Evolutionary conservation across 2,888 invertebrate genomes (phyloP).

Genomic region (Aporophyla lueneburgensis): DNA sequence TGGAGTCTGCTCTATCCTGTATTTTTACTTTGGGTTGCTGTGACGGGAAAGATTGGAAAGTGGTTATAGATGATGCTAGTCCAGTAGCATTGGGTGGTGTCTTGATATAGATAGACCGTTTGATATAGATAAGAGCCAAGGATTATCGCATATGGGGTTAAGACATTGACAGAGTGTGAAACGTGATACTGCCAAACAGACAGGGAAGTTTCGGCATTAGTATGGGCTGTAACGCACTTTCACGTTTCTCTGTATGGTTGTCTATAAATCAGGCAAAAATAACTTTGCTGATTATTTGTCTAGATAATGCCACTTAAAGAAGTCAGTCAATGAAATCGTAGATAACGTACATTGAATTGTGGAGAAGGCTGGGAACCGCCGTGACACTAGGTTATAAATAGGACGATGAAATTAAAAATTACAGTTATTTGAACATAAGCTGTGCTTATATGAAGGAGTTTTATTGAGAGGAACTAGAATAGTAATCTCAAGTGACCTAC

Average conservation of each 20-base stretch:
- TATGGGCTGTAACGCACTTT: too few relatives aligned
- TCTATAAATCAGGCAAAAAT: background rate
- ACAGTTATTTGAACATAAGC: too few relatives aligned
- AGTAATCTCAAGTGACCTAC: background rate
- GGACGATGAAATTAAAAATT: too few relatives aligned
- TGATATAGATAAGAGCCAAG: background rate
- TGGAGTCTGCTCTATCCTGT: background rate
- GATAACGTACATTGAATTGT: background rate
- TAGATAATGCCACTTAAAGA: background rate
- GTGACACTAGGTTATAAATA: too few relatives aligned
- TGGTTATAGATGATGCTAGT: too few relatives aligned
- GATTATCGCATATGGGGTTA: background rate
- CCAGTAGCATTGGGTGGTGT: background rate
- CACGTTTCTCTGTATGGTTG: too few relatives aligned
- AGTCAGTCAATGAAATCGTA: background rate
- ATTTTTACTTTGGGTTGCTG: background rate
- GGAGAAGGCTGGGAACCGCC: background rate
- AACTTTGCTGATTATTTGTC: background rate
- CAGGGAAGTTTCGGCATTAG: background rate
- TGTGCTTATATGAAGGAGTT: too few relatives aligned
- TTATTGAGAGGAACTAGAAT: background rate
- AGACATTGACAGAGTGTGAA: background rate
- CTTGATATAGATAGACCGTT: background rate
- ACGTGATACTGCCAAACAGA: background rate
- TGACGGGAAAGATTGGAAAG: background rate